Conservation (phyloP, 1,140 invertebrate genomes). For the Sipha flava region DNA sequence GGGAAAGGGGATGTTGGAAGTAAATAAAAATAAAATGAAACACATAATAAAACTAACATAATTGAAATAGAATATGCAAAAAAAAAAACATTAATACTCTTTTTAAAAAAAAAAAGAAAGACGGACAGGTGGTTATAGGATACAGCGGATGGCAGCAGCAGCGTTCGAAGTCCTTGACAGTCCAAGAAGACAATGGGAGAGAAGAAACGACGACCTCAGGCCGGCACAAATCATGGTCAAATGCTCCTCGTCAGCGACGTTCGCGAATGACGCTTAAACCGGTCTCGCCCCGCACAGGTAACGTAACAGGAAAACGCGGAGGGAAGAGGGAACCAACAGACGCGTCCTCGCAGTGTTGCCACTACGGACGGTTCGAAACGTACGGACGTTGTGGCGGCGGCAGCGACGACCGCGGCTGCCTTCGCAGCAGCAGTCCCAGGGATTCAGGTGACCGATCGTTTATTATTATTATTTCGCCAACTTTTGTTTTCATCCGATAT, state of each 20-base stretch:
- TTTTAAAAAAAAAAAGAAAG: not conserved
- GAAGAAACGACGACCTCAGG: conserved; percentile 25
- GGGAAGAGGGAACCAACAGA: not conserved
- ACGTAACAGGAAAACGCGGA: not conserved
- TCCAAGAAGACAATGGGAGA: not conserved
- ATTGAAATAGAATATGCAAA: no score
- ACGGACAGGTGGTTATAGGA: conserved; percentile 13
- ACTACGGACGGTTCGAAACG: not conserved
- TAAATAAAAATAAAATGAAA: no score
- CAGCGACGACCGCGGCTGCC: not conserved
- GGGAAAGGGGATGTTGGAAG: no score
- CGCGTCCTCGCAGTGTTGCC: not conserved
- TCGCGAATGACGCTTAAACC: conserved; percentile 25
- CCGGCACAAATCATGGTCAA: conserved; percentile 24
- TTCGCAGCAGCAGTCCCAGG: no score
- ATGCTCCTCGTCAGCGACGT: not conserved
- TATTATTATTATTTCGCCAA: no score
- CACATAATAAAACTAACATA: no score
- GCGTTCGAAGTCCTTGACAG: not conserved
- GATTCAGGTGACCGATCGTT: not conserved
- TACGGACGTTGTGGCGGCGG: no score
- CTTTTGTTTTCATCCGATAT: not conserved
- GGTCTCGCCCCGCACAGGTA: conserved; percentile 1
- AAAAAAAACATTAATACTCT: no score
- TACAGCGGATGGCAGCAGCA: not conserved